Base-by-base conservation (phyloP, 2,113 vertebrate genomes). In the Malurus alboscapulatus region DNA sequence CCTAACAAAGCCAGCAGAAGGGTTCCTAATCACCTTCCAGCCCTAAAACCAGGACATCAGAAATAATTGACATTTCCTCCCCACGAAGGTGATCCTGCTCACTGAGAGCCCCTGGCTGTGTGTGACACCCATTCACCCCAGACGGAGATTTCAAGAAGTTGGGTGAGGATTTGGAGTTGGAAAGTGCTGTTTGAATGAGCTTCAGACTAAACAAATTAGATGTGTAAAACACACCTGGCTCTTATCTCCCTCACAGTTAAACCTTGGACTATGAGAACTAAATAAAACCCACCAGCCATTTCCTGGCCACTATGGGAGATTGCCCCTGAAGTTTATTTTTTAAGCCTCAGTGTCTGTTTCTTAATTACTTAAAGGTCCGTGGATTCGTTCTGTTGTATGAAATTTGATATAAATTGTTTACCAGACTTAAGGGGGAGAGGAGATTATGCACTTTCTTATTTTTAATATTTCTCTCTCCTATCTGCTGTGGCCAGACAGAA, bases 161-260 rank as follows among this genome's bases (percentile, higher is more conserved):
- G 12, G 51, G 50, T 65, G 54, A 40, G 68, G 81, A 10, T 67
- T 91, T 18, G n/a, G 36, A 32, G 83, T 86, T 84, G 82, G 47
- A 82, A 94, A 95, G 87, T 59, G 73, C 91, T 90, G 93, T 95
- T 98, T 96, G 92, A 97, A 87, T 91, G 85, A 92, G 73, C 84
- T 48, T 95, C 95, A 99, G 98, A 98, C 98, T 99, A 99, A 99
- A 99, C 98, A 99, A 97, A 97, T 97, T 94, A 97, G 97, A 98
- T 69, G 75, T 94, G 95, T 91, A 97, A 98, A 98, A 97, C 98
- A 98, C 98, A 99, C 98, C 98, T 98, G 98, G 98, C 96, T 96
- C 97, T 98, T 98, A 98, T 98, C 98, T 97, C 94, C 96, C 96
- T 93, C 97, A 97, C 96, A 97, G 97, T 94, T 93, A 87, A 95